Conservation (phyloP, 1,140 invertebrate species). For the Plodia interpunctella region DNA sequence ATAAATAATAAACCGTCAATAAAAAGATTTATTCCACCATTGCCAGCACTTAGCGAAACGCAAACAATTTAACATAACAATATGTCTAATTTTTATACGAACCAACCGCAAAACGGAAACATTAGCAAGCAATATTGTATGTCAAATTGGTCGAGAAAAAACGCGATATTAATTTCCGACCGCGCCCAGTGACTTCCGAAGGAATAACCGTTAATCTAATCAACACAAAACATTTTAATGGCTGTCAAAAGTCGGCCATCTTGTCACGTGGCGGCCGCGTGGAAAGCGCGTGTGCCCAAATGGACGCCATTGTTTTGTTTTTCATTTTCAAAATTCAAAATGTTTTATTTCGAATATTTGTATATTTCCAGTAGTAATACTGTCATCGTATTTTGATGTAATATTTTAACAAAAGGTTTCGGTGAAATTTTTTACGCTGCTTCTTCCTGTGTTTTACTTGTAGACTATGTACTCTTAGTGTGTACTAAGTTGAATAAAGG, state of each 20-base stretch:
- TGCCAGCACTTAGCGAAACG: conserved; percentile 6
- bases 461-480: no score
- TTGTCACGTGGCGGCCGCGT: conserved; percentile 45
- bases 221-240: conserved; percentile 72
- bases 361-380: background rate
- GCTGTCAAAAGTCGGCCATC: conserved; percentile 48
- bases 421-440: no score
- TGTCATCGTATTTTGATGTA: background rate
- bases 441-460: no score
- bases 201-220: conserved; percentile 69
- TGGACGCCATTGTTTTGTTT: conserved; percentile 57
- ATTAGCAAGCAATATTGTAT: conserved; percentile 26
- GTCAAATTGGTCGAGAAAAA: conserved; percentile 27
- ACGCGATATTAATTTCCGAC: conserved; percentile 26
- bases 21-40: conserved; percentile 3
- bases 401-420: background rate
- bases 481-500: no score
- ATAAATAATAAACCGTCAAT: background rate
- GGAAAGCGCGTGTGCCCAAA: conserved; percentile 49
- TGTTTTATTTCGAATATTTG: background rate
- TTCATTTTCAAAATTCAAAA: conserved; percentile 27
- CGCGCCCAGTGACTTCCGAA: conserved; percentile 24
- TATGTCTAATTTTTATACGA: conserved; percentile 26
- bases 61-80: conserved; percentile 12
- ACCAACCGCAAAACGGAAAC: conserved; percentile 31